Evolutionary conservation across 1,140 invertebrate genomes (phyloP).

Genomic region (Kradibia gibbosae): DNA sequence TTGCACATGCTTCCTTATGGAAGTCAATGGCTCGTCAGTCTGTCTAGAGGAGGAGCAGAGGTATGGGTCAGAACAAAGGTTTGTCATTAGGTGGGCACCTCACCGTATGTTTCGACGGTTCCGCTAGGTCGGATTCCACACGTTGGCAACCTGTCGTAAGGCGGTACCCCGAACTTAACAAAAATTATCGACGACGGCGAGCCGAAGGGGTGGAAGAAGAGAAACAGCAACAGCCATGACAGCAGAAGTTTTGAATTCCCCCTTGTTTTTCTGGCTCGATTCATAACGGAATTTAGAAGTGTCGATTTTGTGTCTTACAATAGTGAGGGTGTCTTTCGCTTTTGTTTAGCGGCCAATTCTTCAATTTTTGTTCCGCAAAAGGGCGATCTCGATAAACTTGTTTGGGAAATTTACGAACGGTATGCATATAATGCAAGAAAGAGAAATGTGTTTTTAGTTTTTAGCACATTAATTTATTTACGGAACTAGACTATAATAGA

Average conservation of each 20-base stretch:
- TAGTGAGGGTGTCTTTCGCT: too few species aligned
- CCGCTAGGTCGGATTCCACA: constrained; percentile 50
- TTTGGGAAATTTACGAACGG: background rate
- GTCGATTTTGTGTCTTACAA: background rate
- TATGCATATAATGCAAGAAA: background rate
- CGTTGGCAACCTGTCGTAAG: constrained; percentile 43
- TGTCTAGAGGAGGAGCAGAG: background rate
- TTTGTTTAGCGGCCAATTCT: too few species aligned
- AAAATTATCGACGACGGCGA: constrained; percentile 23
- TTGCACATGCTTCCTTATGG: constrained; percentile 32
- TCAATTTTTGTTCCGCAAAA: background rate
- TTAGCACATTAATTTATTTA: background rate
- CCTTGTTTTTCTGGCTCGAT: too few species aligned
- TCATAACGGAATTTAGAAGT: background rate
- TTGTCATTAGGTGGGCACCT: constrained; percentile 38
- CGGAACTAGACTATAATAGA: background rate
- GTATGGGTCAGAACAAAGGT: background rate
- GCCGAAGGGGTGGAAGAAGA: background rate
- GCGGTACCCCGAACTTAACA: background rate
- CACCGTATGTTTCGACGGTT: constrained; percentile 62
- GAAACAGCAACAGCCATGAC: background rate
- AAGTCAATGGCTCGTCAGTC: constrained; percentile 25
- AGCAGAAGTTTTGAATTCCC: background rate
- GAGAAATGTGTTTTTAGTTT: constrained; percentile 25
- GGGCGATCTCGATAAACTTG: background rate